phyloP scores from a whole-genome alignment of 92 coral and sea anemone species.

The Zoanthus gigantus region DNA sequence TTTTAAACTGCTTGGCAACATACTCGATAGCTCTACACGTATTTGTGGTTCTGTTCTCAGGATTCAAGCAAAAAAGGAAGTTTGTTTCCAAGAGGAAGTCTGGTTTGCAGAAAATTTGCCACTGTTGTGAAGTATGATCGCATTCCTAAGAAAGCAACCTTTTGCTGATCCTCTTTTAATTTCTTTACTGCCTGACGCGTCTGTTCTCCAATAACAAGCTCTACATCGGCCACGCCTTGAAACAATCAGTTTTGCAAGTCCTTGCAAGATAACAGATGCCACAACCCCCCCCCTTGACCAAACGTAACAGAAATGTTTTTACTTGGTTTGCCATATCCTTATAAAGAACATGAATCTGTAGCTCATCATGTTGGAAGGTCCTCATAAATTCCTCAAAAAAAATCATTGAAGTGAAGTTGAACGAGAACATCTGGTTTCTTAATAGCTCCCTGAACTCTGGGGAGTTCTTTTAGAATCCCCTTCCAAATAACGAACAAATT shows the following conservation, averaged over 20 bases:
- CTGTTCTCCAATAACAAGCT: background rate
- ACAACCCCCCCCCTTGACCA: constrained; percentile 1
- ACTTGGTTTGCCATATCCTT: background rate
- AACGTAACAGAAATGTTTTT: background rate
- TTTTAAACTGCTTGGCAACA: constrained; percentile 33
- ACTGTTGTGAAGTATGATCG: background rate
- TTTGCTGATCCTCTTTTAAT: background rate
- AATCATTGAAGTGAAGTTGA: background rate
- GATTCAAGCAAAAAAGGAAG: constrained; percentile 7
- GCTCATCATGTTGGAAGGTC: background rate
- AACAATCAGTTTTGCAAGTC: constrained; percentile 3
- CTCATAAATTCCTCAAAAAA: background rate
- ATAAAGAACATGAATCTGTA: background rate
- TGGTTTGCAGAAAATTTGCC: constrained; percentile 4
- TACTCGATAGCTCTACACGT: constrained; percentile 23
- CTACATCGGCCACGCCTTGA: background rate
- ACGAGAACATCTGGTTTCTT: background rate
- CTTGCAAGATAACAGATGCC: background rate
- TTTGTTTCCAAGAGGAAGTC: constrained; percentile 7
- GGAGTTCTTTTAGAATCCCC: background rate
- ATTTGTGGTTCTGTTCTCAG: background rate
- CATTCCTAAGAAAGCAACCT: background rate
- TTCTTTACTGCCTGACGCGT: background rate
- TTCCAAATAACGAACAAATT: constrained; percentile 7
- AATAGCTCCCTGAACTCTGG: background rate